These are phyloP conservation scores for Aphelenchoides besseyi DNA, from an alignment of 1,140 invertebrate genomes.

Conservation along the genomic window DNA sequence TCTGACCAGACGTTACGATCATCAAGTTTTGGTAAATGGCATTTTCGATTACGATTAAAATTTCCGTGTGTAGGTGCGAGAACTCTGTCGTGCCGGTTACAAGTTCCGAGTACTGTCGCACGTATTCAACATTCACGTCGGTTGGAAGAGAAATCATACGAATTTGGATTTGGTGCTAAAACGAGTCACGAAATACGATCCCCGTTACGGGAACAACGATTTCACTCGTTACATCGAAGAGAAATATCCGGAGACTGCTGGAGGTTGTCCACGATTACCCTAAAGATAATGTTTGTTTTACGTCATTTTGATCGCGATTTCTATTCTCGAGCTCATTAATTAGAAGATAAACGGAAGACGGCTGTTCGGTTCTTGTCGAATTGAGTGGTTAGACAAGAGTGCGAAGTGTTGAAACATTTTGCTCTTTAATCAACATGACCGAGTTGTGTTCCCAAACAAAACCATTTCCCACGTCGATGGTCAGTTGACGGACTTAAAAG, in stretches of 20 bases:
- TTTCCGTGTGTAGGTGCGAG: constrained; percentile 28
- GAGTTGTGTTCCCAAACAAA: too few relatives aligned
- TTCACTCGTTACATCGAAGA: constrained; percentile 30
- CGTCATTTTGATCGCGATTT: background rate
- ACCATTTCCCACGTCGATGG: too few relatives aligned
- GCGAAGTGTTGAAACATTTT: too few relatives aligned
- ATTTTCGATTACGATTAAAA: background rate
- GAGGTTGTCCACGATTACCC: background rate
- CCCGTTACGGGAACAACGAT: background rate
- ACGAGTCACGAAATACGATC: background rate
- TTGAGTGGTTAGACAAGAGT: too few relatives aligned
- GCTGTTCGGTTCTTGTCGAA: too few relatives aligned
- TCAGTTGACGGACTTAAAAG: too few relatives aligned
- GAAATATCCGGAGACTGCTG: constrained; percentile 19
- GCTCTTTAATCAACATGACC: too few relatives aligned
- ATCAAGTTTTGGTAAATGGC: constrained; percentile 35
- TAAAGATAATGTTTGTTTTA: constrained; percentile 8
- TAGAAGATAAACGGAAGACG: too few relatives aligned
- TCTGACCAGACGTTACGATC: constrained; percentile 28
- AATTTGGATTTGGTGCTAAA: constrained; percentile 13
- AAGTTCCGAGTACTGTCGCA: constrained; percentile 39
- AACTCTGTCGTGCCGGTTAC: constrained; percentile 43
- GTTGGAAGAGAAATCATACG: constrained; percentile 33
- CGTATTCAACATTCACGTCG: constrained; percentile 39
- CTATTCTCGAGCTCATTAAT: too few relatives aligned